These are phyloP conservation scores for Tiliacea citrago DNA, from an alignment of 2,888 invertebrate genomes.

Conservation along the genomic window DNA sequence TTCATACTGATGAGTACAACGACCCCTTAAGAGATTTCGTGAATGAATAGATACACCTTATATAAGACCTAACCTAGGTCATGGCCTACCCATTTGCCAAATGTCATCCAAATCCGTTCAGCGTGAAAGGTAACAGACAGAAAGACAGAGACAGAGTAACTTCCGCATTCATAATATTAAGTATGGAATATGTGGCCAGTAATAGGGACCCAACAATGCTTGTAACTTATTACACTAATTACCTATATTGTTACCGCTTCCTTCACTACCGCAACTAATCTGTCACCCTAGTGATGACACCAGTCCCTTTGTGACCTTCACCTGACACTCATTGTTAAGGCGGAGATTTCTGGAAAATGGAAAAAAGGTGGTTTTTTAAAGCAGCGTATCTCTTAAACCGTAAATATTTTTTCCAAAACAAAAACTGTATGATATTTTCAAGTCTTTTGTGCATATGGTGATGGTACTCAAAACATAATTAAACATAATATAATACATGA, in stretches of 20 bases:
- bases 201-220: not conserved
- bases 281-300: constrained; percentile 10
- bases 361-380: too few species aligned
- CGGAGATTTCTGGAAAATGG: too few species aligned
- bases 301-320: not conserved
- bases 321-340: not conserved
- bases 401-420: too few species aligned
- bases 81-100: not conserved
- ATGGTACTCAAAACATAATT: too few species aligned
- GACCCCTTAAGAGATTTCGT: too few species aligned
- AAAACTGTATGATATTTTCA: too few species aligned
- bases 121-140: not conserved
- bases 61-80: not conserved
- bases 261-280: constrained; percentile 4
- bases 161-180: not conserved
- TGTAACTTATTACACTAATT: not conserved
- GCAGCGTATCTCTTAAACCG: too few species aligned
- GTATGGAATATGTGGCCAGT: not conserved
- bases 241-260: not conserved
- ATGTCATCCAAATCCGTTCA: not conserved
- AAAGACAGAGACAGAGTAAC: not conserved
- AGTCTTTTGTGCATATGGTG: too few species aligned
- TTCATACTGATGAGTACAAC: too few species aligned
- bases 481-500: too few species aligned
- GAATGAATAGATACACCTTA: too few species aligned